These are phyloP conservation scores for Oophaga sylvatica DNA, from an alignment of 2,797 vertebrate genomes.

Conservation along the genomic window DNA sequence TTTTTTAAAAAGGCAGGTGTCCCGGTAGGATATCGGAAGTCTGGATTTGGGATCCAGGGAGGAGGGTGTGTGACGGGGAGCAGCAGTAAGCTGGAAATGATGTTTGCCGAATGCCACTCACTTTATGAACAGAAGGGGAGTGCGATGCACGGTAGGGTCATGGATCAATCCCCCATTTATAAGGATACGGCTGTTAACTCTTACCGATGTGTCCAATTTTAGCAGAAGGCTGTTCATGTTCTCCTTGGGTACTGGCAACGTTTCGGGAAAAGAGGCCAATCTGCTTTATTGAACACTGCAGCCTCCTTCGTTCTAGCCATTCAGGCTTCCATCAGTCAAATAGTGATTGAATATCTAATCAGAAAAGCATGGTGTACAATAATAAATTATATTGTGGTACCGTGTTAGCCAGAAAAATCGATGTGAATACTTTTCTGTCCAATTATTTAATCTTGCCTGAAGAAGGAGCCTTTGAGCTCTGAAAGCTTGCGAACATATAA, in stretches of 20 bases:
- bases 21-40: conserved; percentile 48
- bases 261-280: not conserved
- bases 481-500: no score
- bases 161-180: not conserved
- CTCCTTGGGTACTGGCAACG: no score
- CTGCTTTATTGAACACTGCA: not conserved
- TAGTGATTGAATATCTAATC: not conserved
- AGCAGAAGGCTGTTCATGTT: not conserved
- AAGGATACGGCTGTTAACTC: not conserved
- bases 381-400: no score
- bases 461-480: no score
- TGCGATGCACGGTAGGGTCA: not conserved
- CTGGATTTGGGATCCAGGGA: conserved; percentile 18
- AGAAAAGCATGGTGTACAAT: not conserved
- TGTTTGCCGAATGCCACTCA: conserved; percentile 12
- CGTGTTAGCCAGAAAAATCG: no score
- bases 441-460: no score
- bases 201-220: not conserved
- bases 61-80: not conserved
- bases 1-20: conserved; percentile 48
- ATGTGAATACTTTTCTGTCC: no score
- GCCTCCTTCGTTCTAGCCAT: not conserved
- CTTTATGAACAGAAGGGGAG: not conserved
- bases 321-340: not conserved
- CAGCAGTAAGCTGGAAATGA: not conserved